Evolutionary conservation across 2,888 invertebrate genomes (phyloP), one percentile per base, ranked within the genome.

Genomic region (Scelioninae gen. 2): DNA sequence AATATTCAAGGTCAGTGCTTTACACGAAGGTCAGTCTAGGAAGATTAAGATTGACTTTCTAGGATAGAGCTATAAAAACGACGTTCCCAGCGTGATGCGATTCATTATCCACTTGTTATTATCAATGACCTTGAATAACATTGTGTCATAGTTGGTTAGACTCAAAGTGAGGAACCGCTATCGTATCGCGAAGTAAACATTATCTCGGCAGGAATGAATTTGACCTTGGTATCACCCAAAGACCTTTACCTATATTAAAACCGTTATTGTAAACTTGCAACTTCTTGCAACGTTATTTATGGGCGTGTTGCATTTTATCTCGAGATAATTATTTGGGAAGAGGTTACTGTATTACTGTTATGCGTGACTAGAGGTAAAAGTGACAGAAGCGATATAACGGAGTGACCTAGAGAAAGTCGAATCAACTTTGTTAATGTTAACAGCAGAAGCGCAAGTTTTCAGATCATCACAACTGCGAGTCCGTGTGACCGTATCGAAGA

Each of bases 181-280:
- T 41, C 37, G 28, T 39, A 41, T 52, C 35, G 15, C 41, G n/a
- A 39, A 33, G 31, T 39, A 35, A 63, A 60, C 50, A 41, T 55
- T 61, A 46, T 60, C 22, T 39, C 9, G 25, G n/a, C 11, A 45
- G 31, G 61, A 48, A 61, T 41, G 41, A 25, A 31, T 22, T 13
- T 69, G 55, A 69, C 55, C 61, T 68, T 68, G 68, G 46, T 60
- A 52, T 45, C 45, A 68, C 52, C 55, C 28, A 48, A 55, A 25
- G 61, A 69, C 69, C 61, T 55, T 61, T 61, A 53, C 61, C 52
- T 39, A 69, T n/a, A 55, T 61, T 16, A 25, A 39, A 48, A 69
- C 69, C 69, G 69, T 69, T 69, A 69, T 55, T 52, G 39, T 46
- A 48, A 61, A 69, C 61, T 69, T 55, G 53, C 63, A 25, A 41